Evolutionary conservation across 2,797 vertebrate genomes (phyloP), one percentile per base, ranked within the genome.

Genomic region (Streptopelia turtur): DNA sequence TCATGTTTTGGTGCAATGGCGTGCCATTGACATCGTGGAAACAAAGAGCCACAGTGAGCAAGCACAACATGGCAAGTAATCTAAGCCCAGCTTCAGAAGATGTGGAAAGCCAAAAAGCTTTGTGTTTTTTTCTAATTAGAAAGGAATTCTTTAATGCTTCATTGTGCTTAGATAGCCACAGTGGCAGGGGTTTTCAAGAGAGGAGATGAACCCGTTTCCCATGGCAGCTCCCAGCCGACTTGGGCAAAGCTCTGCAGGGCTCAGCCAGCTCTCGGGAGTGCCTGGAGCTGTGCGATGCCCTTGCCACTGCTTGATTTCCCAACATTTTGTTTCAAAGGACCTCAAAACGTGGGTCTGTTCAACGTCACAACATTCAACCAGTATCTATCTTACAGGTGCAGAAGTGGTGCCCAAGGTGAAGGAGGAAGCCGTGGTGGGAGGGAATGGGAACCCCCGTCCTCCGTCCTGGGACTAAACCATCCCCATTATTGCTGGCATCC

Each of bases 11-110:
- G 37, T 82, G 75, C 57, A n/a, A 35, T 41, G 20, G 1, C 2
- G 6, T 59, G 53, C 17, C 61, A 7, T 4, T 0, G 0, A 5
- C 28, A 8, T 9, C n/a, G 4, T 39, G 68, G 47, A 22, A 30
- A 25, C 23, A 39, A 80, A 71, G 68, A 80, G 4, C 47, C 0
- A n/a, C 0, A 1, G 11, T 0, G 0, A 57, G 57, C 47, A 56
- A 79, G 31, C 39, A 56, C 43, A 6, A 41, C n/a, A 33, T 24
- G 30, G 37, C 8, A 28, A 37, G 39, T 1, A 7, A 21, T 15
- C 37, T 71, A 39, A 33, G 31, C 23, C 7, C 47, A 55, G 43
- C 16, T 71, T 49, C 69, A 52, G 68, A 77, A 78, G 27, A 30
- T 47, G 41, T 61, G 63, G 60, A 61, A 87, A 83, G 37, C 8